Conservation (phyloP, 1,140 invertebrate species). For the Rhagoletis pomonella region DNA sequence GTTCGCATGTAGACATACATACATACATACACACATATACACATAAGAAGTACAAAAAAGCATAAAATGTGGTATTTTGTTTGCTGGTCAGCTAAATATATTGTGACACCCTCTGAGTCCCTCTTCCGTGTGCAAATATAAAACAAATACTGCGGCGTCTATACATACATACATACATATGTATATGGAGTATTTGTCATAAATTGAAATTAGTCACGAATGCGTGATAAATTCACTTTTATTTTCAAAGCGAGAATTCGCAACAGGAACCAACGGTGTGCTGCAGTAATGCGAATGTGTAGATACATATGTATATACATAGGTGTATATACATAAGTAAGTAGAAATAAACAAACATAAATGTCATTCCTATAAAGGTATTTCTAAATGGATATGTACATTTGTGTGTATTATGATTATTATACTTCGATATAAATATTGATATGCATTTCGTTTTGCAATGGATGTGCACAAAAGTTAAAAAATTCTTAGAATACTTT, state of each 20-base stretch:
- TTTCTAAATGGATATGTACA: too few relatives aligned
- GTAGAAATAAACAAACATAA: neutral
- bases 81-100: neutral
- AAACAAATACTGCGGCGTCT: neutral
- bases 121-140: constrained; percentile 1
- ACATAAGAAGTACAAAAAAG: too few relatives aligned
- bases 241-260: constrained; percentile 48
- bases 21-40: neutral
- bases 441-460: neutral
- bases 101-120: neutral
- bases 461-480: neutral
- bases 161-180: neutral
- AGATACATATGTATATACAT: neutral
- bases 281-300: neutral
- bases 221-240: constrained; percentile 51
- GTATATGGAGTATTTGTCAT: constrained; percentile 19
- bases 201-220: constrained; percentile 48
- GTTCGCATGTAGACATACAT: neutral
- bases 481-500: neutral
- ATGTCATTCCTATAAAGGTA: too few relatives aligned
- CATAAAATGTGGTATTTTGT: neutral
- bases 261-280: constrained; percentile 36
- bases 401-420: neutral
- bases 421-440: too few relatives aligned
- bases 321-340: neutral